Conservation (phyloP, 2,797 vertebrate genomes). For the Euphonia xanthogaster region DNA sequence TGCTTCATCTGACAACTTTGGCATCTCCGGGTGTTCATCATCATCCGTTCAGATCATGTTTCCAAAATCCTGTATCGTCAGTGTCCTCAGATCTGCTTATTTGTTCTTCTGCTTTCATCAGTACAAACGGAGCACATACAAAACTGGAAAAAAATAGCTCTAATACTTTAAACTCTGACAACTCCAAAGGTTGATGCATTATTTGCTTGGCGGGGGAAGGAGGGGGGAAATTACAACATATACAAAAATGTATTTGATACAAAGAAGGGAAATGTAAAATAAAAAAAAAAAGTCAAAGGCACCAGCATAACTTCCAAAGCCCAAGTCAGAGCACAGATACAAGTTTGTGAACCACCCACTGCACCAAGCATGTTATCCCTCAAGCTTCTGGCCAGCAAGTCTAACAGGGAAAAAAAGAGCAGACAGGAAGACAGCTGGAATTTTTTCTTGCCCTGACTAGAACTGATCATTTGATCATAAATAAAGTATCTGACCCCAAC, state of each 20-base stretch:
- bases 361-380: conserved; percentile 44
- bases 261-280: conserved; percentile 61
- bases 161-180: conserved; percentile 70
- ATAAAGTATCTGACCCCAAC: conserved; percentile 68
- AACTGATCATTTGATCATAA: conserved; percentile 74
- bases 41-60: neutral
- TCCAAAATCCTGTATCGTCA: conserved; percentile 3
- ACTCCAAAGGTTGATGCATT: conserved; percentile 64
- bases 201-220: conserved; percentile 18
- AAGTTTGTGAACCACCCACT: conserved; percentile 57
- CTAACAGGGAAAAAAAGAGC: conserved; percentile 9
- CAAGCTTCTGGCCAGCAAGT: conserved; percentile 56
- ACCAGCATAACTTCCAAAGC: conserved; percentile 65
- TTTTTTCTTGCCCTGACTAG: conserved; percentile 67
- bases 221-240: conserved; percentile 72
- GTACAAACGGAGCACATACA: conserved; percentile 57
- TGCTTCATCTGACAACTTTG: conserved; percentile 5
- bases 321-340: conserved; percentile 53
- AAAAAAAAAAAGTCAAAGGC: conserved; percentile 56
- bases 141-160: conserved; percentile 52
- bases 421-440: conserved; percentile 62
- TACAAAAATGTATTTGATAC: conserved; percentile 78
- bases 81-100: conserved; percentile 42
- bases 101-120: conserved; percentile 60
- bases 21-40: conserved; percentile 5